Percentiles rank a stretch among this genome's conserved stretches.
Conservation (phyloP, 2,113 vertebrate species). For the Camarhynchus parvulus region DNA sequence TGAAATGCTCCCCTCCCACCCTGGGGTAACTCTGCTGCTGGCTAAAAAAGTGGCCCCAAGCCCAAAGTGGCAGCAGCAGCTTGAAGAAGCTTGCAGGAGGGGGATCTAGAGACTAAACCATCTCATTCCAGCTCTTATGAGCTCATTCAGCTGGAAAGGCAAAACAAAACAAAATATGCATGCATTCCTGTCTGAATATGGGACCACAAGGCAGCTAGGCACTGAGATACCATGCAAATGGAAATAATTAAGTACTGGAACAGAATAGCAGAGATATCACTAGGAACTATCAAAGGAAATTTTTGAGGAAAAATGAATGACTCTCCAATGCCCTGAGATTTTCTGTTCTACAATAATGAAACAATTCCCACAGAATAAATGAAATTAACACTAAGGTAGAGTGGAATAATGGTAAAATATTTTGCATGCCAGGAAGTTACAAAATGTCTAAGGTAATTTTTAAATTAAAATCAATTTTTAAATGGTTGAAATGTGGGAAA, state of each 20-base stretch:
- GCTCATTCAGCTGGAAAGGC: background rate
- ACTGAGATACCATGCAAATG: background rate
- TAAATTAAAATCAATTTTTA: background rate
- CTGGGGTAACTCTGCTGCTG: background rate
- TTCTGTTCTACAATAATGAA: background rate
- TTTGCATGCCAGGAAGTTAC: background rate
- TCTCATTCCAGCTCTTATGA: background rate
- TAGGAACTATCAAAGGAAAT: background rate
- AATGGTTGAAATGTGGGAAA: background rate
- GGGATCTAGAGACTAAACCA: background rate
- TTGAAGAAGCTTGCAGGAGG: background rate
- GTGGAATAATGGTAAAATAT: background rate
- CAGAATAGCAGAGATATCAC: background rate
- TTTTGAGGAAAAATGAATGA: background rate
- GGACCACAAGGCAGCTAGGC: background rate
- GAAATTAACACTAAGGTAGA: background rate
- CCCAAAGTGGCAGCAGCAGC: background rate
- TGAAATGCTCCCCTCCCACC: background rate
- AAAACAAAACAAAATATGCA: background rate
- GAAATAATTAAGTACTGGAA: background rate
- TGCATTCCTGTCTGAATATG: background rate
- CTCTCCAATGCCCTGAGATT: background rate
- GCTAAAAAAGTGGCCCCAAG: background rate
- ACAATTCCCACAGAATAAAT: background rate
- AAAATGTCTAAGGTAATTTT: background rate